These are phyloP conservation scores for Achatina immaculata DNA, from an alignment of 1,140 invertebrate genomes.

Conservation along the genomic window DNA sequence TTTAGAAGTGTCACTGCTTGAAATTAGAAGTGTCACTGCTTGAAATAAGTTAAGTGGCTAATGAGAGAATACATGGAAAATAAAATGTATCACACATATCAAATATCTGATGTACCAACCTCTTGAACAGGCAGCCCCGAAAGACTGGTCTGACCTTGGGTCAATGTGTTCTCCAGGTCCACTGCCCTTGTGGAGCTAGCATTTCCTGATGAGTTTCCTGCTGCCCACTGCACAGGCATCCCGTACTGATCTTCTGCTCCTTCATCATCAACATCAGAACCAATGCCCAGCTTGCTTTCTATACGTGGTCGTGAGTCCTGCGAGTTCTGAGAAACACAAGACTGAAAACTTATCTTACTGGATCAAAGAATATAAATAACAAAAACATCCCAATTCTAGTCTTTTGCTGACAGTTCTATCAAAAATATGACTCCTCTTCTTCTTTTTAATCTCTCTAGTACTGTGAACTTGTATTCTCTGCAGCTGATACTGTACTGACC, in stretches of 20 bases:
- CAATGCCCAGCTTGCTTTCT: conserved; percentile 64
- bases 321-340: conserved; percentile 37
- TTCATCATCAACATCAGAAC: conserved; percentile 45
- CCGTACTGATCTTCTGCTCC: neutral
- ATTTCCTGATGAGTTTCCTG: neutral
- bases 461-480: too few species aligned
- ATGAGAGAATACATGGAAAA: too few species aligned
- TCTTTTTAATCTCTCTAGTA: too few species aligned
- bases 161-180: conserved; percentile 13
- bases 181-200: neutral
- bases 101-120: conserved; percentile 9
- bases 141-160: neutral
- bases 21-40: too few species aligned
- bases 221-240: neutral
- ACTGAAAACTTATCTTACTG: neutral
- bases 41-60: too few species aligned
- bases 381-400: too few species aligned
- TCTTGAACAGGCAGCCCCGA: neutral
- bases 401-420: too few species aligned
- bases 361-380: neutral
- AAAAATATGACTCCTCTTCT: too few species aligned
- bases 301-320: conserved; percentile 60
- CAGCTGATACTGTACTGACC: too few species aligned
- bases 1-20: too few species aligned
- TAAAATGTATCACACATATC: neutral